Evolutionary conservation across 2,113 vertebrate genomes (phyloP), one percentile per base, ranked within the genome.

Genomic region (Limanda limanda): DNA sequence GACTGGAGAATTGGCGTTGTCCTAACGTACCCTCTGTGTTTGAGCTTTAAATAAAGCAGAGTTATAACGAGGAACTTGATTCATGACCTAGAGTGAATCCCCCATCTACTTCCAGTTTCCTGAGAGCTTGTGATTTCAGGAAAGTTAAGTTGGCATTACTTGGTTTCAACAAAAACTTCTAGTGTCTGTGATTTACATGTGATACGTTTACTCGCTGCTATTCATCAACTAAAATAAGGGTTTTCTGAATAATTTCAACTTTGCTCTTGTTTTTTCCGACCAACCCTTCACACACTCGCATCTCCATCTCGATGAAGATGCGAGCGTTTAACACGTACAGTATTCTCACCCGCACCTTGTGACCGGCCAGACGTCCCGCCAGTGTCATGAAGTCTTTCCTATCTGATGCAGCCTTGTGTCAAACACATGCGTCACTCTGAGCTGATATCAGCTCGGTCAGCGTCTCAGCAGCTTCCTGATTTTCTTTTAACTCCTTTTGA

Each of bases 341-440:
- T 82, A 67, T 65, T 80, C 76, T 89, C 78, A 88, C 82, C 87
- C 82, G 83, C 79, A 86, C 85, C 93, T 90, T 92, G 92, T 94
- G 92, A 93, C 93, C 52, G 78, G 52, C 88, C 91, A 93, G 91
- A 92, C 91, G 56, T 84, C 75, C 81, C 61, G 81, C 69, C 83
- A 78, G 87, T 89, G 92, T 88, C 89, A 92, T 82, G 74, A 91
- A 92, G 88, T 93, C 85, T 93, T 93, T 93, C 92, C 92, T 88
- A 92, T 92, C 88, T 82, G 90, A 89, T 90, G 83, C 80, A 71
- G 86, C 78, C 78, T 84, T 78, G 72, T 84, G 81, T 76, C 78
- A 25, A 81, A 90, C 79, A 81, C 88, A 83, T 92, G 92, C 87
- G 91, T 94, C 93, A 93, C 52, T 86, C 73, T 65, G 70, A 89